Evolutionary conservation across 2,797 vertebrate genomes (phyloP).

Genomic region (Intellagama lesueurii): DNA sequence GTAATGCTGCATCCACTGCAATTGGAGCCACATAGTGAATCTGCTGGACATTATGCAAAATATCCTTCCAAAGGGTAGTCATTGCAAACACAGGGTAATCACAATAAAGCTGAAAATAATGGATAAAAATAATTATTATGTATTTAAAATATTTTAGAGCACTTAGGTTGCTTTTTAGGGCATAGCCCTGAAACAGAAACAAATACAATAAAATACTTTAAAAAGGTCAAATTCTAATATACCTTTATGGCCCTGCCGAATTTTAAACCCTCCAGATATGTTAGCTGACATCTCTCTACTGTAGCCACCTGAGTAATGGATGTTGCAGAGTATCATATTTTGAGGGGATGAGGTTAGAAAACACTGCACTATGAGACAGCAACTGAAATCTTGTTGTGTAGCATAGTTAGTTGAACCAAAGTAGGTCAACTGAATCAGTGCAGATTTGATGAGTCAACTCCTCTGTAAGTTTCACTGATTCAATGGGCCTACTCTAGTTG

Average conservation of each 20-base stretch:
- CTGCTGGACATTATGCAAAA: constrained; percentile 68
- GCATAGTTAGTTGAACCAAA: too few species aligned
- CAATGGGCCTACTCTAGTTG: too few species aligned
- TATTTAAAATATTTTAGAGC: background rate
- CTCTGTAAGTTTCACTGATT: too few species aligned
- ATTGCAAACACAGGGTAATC: constrained; percentile 57
- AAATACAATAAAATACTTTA: background rate
- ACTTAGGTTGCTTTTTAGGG: background rate
- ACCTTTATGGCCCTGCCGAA: background rate
- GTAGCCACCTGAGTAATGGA: background rate
- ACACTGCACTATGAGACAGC: too few species aligned
- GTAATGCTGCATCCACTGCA: constrained; percentile 88
- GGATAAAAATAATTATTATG: background rate
- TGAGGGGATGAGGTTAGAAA: too few species aligned
- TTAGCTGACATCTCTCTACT: background rate
- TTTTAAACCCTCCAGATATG: background rate
- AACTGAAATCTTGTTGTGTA: too few species aligned
- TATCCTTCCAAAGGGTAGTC: constrained; percentile 72
- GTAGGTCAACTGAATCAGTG: too few species aligned
- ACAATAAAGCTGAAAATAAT: background rate
- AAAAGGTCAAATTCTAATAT: background rate
- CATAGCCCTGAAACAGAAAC: background rate
- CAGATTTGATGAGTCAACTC: too few species aligned
- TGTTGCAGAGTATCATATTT: background rate
- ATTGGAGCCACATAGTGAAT: constrained; percentile 78